Evolutionary conservation across 2,797 vertebrate species (phyloP), one percentile per base, ranked within the genome.

Genomic region (Sardinella longiceps): DNA sequence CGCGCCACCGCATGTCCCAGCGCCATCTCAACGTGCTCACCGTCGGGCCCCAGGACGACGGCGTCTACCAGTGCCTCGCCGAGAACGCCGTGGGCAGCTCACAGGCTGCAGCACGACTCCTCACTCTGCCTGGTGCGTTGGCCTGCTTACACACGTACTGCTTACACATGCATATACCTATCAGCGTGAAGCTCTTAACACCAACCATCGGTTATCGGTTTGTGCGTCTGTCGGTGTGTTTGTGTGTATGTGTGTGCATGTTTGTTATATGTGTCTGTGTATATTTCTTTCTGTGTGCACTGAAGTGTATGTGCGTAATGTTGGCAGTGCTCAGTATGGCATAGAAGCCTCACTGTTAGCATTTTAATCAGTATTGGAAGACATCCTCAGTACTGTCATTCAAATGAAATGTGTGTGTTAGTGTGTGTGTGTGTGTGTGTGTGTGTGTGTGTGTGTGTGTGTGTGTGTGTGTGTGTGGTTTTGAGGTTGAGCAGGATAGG

Each of bases 21-120:
- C 91, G 92, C 2, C 87, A 90, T 0, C 94, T 99, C 86, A 95
- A 95, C 0, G 93, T 99, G 85, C 89, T 93, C 84, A 96, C 95
- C 0, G 96, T 98, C 84, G 97, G 97, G 80, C 96, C 96, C 0
- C 96, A 98, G 91, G 98, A 99, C 0, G 96, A 98, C 0, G 98
- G 98, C 0, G 95, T 99, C 83, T 99, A 99, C 94, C 98, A 99
- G 90, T 99, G 98, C 93, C 96, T 99, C 97, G 98, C 97, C 0
- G 98, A 99, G 91, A 99, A 99, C 0, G 97, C 95, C 28, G 97
- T 98, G 0, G 98, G 98, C 43, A 98, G 98, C 0, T 96, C 98
- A 0, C 98, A 99, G 80, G 97, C 96, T 0, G 96, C 98, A 5
- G 93, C 96, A 63, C 96, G 95, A 33, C 96, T 99, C 81, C 94